These are phyloP conservation scores for Eupleurogrammus muticus DNA, from an alignment of 2,797 vertebrate genomes.

Conservation along the genomic window DNA sequence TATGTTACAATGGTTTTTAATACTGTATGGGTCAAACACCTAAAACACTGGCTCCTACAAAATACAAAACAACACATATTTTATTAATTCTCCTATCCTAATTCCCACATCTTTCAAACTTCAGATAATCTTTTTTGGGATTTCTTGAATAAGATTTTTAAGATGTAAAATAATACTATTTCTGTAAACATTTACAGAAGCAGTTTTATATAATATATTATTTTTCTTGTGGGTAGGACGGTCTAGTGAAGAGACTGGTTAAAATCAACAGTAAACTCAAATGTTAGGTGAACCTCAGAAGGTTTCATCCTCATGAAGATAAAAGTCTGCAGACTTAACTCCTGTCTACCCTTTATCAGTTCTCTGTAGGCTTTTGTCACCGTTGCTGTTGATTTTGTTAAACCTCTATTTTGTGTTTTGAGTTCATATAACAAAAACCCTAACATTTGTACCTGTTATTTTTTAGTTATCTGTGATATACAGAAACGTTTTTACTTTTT, in stretches of 20 bases:
- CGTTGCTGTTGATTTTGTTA: not conserved
- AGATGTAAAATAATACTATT: not conserved
- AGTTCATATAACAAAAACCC: not conserved
- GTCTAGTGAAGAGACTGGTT: conserved; percentile 25
- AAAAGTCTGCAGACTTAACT: conserved; percentile 21
- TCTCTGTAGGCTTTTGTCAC: not conserved
- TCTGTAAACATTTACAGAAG: not conserved
- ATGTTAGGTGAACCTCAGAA: conserved; percentile 1
- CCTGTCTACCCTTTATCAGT: conserved; percentile 8
- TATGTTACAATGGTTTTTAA: too few species aligned
- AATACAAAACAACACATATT: too few species aligned
- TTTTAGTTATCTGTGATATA: not conserved
- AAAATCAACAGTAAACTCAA: conserved; percentile 14
- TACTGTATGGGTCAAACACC: too few species aligned
- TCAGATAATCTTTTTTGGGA: too few species aligned
- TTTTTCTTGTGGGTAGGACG: not conserved
- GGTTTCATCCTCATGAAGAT: conserved; percentile 30
- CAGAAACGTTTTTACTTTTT: not conserved
- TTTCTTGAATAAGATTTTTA: too few species aligned
- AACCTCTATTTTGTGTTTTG: not conserved
- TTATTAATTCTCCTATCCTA: too few species aligned
- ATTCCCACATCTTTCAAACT: too few species aligned
- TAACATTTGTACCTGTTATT: conserved; percentile 4
- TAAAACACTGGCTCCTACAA: too few species aligned
- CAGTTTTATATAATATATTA: conserved; percentile 11